phyloP scores from a whole-genome alignment of 2,888 invertebrate species.

The Aproaerema taeniolella region DNA sequence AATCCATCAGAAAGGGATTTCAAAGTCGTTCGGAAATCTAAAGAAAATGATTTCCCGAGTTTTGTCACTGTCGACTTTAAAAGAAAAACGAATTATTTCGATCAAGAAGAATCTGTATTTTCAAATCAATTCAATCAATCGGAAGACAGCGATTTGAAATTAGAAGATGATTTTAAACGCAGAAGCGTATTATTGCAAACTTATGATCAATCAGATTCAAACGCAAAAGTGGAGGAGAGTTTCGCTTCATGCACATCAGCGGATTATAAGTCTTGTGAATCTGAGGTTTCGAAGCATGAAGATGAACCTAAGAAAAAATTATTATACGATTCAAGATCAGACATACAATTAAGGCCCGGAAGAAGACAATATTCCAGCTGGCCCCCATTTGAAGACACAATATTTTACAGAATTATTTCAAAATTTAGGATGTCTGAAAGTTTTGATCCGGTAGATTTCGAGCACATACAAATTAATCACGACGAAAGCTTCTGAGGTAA shows the following conservation, averaged over 20 bases:
- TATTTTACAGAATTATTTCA: constrained; percentile 58
- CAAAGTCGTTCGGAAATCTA: constrained; percentile 14
- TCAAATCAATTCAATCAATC: constrained; percentile 13
- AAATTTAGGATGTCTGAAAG: constrained; percentile 67
- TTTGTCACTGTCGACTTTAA: constrained; percentile 39
- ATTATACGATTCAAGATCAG: constrained; percentile 36
- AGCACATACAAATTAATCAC: constrained; percentile 27
- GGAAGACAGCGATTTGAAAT: not conserved
- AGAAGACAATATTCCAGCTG: constrained; percentile 44
- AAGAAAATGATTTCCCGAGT: constrained; percentile 47
- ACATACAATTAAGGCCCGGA: constrained; percentile 24
- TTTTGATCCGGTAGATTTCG: constrained; percentile 57
- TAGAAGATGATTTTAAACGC: not conserved
- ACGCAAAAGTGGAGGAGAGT: constrained; percentile 16
- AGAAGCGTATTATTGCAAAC: not conserved
- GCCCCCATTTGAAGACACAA: constrained; percentile 61
- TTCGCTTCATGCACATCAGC: constrained; percentile 30
- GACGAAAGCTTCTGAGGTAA: not conserved
- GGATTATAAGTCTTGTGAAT: constrained; percentile 34
- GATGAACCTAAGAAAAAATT: constrained; percentile 27
- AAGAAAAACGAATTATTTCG: constrained; percentile 5
- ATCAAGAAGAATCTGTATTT: not conserved
- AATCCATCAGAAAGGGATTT: constrained; percentile 14
- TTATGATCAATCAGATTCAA: not conserved
- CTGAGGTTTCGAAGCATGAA: constrained; percentile 17